A percentile compares a stretch with the other conserved stretches of the same genome.
phyloP scores from a whole-genome alignment of 2,797 vertebrate genomes.

The Phrynocephalus vlangalii region DNA sequence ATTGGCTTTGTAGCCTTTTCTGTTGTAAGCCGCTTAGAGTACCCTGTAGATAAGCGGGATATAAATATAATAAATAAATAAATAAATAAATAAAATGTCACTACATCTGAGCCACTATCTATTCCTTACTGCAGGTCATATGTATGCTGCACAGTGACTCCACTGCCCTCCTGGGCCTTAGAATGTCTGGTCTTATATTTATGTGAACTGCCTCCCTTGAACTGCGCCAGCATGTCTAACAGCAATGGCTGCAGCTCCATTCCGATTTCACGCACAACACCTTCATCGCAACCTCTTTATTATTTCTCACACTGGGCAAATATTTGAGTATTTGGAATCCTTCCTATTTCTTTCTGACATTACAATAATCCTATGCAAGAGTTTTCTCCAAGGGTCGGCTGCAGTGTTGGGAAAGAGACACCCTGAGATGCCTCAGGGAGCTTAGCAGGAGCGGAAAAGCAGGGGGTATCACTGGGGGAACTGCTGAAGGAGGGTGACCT shows the following conservation, averaged over 20 bases:
- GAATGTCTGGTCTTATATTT: fast-evolving
- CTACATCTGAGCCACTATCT: too few species aligned
- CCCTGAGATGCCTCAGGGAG: not conserved
- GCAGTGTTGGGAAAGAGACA: not conserved
- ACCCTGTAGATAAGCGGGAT: too few species aligned
- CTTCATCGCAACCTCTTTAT: fast-evolving
- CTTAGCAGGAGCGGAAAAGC: not conserved
- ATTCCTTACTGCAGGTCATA: not conserved
- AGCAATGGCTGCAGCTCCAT: not conserved
- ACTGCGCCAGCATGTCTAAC: not conserved
- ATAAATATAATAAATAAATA: too few species aligned
- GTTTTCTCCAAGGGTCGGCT: not conserved
- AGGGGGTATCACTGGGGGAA: not conserved
- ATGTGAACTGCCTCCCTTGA: not conserved
- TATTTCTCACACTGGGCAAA: not conserved
- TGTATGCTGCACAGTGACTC: not conserved
- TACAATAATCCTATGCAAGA: not conserved
- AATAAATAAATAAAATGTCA: too few species aligned
- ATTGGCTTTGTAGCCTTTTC: too few species aligned
- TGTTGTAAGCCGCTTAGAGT: too few species aligned
- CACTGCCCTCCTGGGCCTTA: not conserved
- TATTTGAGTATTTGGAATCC: not conserved
- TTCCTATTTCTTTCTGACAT: not conserved
- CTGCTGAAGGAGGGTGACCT: fast-evolving
- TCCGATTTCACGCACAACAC: fast-evolving